Evolutionary conservation across 2,888 invertebrate species (phyloP).

Genomic region (Nomada goodeniana): DNA sequence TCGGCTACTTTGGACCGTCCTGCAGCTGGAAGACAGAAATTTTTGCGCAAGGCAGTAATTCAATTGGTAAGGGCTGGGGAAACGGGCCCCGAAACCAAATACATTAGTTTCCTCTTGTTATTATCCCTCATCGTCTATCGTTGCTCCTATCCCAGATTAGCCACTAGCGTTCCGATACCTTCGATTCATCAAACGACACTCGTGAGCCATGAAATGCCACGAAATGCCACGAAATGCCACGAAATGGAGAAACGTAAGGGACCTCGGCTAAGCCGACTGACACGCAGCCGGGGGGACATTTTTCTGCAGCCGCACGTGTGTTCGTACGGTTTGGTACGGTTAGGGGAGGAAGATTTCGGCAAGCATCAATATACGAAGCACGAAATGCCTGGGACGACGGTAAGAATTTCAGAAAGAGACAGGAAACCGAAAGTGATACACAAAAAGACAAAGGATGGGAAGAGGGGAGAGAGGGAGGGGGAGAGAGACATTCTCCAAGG

Average conservation of each 20-base stretch:
- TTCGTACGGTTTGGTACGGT: slow-evolving; percentile 49
- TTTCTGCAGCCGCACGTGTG: slow-evolving; percentile 52
- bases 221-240: slow-evolving; percentile 52
- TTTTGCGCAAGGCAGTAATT: no score
- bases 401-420: slow-evolving; percentile 21
- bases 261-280: slow-evolving; percentile 53
- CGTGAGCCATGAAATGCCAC: slow-evolving; percentile 25
- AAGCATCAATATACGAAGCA: slow-evolving; percentile 83
- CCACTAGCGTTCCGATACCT: slow-evolving; percentile 48
- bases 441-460: slow-evolving; percentile 41
- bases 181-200: slow-evolving; percentile 56
- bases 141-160: slow-evolving; percentile 38
- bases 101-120: not conserved
- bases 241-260: slow-evolving; percentile 46
- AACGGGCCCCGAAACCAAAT: not conserved
- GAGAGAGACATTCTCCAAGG: slow-evolving; percentile 75
- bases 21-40: no score
- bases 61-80: not conserved
- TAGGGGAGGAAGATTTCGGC: slow-evolving; percentile 67
- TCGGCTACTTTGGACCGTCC: no score
- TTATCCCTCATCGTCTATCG: slow-evolving; percentile 1
- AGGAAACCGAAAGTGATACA: slow-evolving; percentile 43
- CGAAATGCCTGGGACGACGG: slow-evolving; percentile 75
- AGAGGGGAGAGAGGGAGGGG: slow-evolving; percentile 25
- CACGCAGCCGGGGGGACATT: slow-evolving; percentile 44